Evolutionary conservation across 2,797 vertebrate species (phyloP).

Genomic region (Sternarchorhynchus goeldii): DNA sequence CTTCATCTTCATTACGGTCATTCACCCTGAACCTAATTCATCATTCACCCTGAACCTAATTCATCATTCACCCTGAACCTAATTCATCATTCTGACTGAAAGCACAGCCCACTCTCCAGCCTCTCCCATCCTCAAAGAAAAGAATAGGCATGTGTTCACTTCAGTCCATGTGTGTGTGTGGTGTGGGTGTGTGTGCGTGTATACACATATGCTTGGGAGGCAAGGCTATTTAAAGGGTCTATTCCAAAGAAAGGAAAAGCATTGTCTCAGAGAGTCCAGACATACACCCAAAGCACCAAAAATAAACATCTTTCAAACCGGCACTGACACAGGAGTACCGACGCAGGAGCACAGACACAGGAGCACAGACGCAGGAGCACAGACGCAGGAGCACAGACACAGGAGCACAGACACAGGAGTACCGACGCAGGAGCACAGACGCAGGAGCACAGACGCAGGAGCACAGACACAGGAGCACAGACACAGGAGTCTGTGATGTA

Average conservation of each 20-base stretch:
- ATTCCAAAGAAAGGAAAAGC: conserved; percentile 51
- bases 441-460: no score
- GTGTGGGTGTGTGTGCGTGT: conserved; percentile 10
- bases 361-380: no score
- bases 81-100: background rate
- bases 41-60: background rate
- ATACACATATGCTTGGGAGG: conserved; percentile 14
- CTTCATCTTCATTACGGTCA: no score
- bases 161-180: no score
- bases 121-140: conserved; percentile 39
- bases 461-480: background rate
- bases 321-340: background rate
- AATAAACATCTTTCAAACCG: conserved; percentile 4
- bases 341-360: no score
- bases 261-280: conserved; percentile 59
- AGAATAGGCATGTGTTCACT: conserved; percentile 30
- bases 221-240: conserved; percentile 46
- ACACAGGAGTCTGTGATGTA: background rate
- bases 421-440: no score
- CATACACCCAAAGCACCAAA: conserved; percentile 3
- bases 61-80: background rate
- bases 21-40: no score
- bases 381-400: no score
- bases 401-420: no score
- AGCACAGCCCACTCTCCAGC: background rate